Conservation (phyloP, 2,797 vertebrate species). For the Pantherophis alleghaniensis region DNA sequence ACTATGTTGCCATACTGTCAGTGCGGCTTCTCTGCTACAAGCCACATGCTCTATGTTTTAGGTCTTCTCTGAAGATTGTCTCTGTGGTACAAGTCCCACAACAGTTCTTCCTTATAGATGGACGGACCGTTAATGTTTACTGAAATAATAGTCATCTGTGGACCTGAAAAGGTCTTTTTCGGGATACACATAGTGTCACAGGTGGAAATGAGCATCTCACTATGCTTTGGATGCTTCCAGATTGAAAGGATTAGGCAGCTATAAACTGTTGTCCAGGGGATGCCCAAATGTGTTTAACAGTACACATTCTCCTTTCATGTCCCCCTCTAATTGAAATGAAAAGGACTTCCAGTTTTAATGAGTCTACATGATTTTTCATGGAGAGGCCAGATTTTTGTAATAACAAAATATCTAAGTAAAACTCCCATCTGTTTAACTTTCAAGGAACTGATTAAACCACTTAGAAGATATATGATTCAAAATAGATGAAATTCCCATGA, state of each 20-base stretch:
- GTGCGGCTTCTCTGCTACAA: not conserved
- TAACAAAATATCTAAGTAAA: not conserved
- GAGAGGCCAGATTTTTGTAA: not conserved
- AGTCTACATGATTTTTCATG: not conserved
- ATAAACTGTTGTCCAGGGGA: not conserved
- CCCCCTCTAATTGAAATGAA: not conserved
- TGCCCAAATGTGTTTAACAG: not conserved
- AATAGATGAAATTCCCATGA: not conserved
- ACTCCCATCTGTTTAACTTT: not conserved
- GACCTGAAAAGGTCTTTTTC: not conserved
- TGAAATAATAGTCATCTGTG: not conserved
- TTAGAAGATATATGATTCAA: not conserved
- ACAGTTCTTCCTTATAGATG: too few species aligned
- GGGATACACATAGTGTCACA: not conserved
- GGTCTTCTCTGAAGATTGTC: not conserved
- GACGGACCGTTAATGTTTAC: not conserved
- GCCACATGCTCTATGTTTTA: not conserved
- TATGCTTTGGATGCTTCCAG: not conserved
- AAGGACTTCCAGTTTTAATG: not conserved
- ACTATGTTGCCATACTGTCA: not conserved
- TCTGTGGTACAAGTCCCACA: too few species aligned
- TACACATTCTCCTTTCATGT: not conserved
- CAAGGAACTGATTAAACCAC: not conserved
- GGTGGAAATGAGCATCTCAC: not conserved
- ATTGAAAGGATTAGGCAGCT: not conserved